Base-by-base conservation (phyloP, 2,888 invertebrate species). In the Nysson spinosus region DNA sequence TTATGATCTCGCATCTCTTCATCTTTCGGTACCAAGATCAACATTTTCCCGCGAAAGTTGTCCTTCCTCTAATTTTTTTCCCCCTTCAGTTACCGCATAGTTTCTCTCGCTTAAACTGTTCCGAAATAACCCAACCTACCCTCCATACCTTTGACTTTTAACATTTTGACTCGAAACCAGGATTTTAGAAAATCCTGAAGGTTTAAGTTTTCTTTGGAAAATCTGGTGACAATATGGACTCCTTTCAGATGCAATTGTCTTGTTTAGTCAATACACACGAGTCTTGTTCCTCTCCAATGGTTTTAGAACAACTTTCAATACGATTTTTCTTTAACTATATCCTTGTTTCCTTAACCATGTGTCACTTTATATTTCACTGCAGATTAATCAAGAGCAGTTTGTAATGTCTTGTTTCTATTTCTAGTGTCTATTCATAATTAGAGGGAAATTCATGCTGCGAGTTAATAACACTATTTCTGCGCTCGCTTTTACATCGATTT, bases 1-100 rank as follows among this genome's bases (percentile, higher is more conserved):
- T 85, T 85, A 85, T 76, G 80, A 62, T 81, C 75, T 81, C 80
- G 77, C 69, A 69, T 26, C 43, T 42, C 22, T 47, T 60, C 51
- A 20, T 55, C 16, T 14, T 42, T 20, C 24, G 14, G 9, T 9
- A n/a, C n/a, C 26, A 22, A 12, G n/a, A 70, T 70, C 46, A 70
- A 74, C 64, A 68, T 58, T 57, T 16, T 49, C 3, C 28, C 28
- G 42, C 52, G 46, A 61, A 49, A 65, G 28, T n/a, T 47, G 50
- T 51, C 57, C 44, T 63, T 73, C 65, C 35, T 40, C 16, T 16
- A 4, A 26, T 39, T 32, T 30, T 42, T 22, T 57, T 34, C 32
- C 51, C 32, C 19, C 30, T n/a, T n/a, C 2, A 12, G 11, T 35
- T 50, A 43, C 54, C 42, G 54, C 54, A 28, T 9, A 24, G 40